Evolutionary conservation across 2,113 vertebrate genomes (phyloP).

Genomic region (Sprattus sprattus): DNA sequence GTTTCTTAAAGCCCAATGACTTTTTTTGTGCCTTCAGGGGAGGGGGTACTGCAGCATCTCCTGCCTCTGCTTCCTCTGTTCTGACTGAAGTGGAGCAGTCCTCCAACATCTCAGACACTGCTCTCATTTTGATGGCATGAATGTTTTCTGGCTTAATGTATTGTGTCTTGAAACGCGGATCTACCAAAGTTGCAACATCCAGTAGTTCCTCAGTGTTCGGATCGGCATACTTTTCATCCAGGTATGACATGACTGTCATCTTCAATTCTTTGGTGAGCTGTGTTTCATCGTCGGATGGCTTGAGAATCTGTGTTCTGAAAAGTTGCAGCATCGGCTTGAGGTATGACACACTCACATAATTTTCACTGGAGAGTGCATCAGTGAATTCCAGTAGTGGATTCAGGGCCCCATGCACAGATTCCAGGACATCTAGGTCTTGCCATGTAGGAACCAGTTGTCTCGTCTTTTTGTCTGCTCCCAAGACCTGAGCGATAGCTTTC

Average conservation of each 20-base stretch:
- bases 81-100: background rate
- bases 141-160: constrained; percentile 16
- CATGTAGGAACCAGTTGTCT: background rate
- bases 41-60: background rate
- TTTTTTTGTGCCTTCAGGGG: background rate
- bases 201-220: constrained; percentile 27
- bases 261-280: constrained; percentile 21
- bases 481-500: background rate
- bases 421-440: background rate
- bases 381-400: background rate
- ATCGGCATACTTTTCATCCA: constrained; percentile 14
- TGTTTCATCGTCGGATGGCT: background rate
- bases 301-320: background rate
- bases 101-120: constrained; percentile 24
- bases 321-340: constrained; percentile 23
- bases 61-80: constrained; percentile 23
- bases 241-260: constrained; percentile 15
- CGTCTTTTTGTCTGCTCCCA: too few relatives aligned
- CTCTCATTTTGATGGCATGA: constrained; percentile 15
- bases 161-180: too few relatives aligned
- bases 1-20: too few relatives aligned
- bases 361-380: constrained; percentile 10
- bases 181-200: constrained; percentile 11
- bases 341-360: background rate
- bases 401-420: background rate